These are phyloP conservation scores for Caenorhabditis uteleia DNA, from an alignment of 2,888 invertebrate genomes.

Conservation along the genomic window DNA sequence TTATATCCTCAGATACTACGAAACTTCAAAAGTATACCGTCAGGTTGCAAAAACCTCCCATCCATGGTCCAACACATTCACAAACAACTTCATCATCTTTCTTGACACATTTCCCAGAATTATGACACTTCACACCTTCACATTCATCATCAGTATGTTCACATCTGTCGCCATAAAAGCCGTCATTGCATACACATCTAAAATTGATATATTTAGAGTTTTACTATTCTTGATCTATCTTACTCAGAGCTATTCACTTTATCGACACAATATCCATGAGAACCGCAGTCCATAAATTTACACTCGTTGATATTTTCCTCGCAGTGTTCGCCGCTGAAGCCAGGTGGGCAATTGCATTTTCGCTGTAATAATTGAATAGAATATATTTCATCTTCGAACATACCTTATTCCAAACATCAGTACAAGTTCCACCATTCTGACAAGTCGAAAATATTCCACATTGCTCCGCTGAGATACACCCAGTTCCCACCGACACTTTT, in stretches of 20 bases:
- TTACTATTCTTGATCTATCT: not conserved
- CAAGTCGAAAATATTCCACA: constrained; percentile 49
- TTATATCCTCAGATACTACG: too few species aligned
- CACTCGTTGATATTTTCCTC: constrained; percentile 57
- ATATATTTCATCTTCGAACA: too few species aligned
- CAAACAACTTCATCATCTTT: constrained; percentile 40
- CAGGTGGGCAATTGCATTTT: constrained; percentile 38
- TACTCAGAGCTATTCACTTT: constrained; percentile 41
- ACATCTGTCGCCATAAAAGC: constrained; percentile 50
- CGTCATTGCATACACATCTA: constrained; percentile 55
- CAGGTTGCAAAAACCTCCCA: constrained; percentile 53
- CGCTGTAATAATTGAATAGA: constrained; percentile 5
- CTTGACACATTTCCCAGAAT: constrained; percentile 46
- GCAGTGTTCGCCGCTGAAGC: constrained; percentile 58
- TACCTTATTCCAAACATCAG: constrained; percentile 50
- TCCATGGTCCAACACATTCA: constrained; percentile 48
- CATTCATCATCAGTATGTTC: constrained; percentile 48
- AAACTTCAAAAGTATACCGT: constrained; percentile 10
- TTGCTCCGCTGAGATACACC: constrained; percentile 46
- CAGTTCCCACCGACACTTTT: constrained; percentile 34
- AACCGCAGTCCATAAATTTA: constrained; percentile 28
- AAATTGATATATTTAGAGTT: constrained; percentile 7
- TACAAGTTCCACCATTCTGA: constrained; percentile 45
- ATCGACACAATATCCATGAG: constrained; percentile 50
- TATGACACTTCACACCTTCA: constrained; percentile 46